These are phyloP conservation scores for Lepas anatifera DNA, from an alignment of 2,888 invertebrate species.

Conservation along the genomic window DNA sequence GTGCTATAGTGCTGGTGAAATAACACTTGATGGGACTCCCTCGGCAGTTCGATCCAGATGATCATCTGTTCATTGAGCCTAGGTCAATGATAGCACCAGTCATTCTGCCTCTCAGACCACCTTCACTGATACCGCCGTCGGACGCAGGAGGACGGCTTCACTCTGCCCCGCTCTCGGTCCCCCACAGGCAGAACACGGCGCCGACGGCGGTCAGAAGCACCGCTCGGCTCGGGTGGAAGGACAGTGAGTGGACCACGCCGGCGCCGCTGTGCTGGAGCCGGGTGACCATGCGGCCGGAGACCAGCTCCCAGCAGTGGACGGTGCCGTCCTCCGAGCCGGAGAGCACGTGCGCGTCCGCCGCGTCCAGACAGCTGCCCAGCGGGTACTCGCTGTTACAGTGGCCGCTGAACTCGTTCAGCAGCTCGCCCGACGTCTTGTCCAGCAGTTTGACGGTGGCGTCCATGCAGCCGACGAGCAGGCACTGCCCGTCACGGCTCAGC, in stretches of 20 bases:
- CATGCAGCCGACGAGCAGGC: conserved; percentile 69
- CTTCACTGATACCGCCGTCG: too few relatives aligned
- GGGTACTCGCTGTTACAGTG: conserved; percentile 70
- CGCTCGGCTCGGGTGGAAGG: conserved; percentile 64
- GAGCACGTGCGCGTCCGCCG: conserved; percentile 70
- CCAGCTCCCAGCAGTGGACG: conserved; percentile 79
- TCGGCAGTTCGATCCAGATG: too few relatives aligned
- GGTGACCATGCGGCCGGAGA: conserved; percentile 49
- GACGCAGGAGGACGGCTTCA: too few relatives aligned
- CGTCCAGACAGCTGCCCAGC: conserved; percentile 73
- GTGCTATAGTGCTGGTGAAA: too few relatives aligned
- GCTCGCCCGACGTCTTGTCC: conserved; percentile 73
- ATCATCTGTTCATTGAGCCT: too few relatives aligned
- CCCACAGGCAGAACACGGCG: conserved; percentile 57
- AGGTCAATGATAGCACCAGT: too few relatives aligned
- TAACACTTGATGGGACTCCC: too few relatives aligned
- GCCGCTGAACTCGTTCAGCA: conserved; percentile 61
- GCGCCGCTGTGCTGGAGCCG: conserved; percentile 37
- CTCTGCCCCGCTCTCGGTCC: conserved; percentile 17
- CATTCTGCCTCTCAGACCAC: too few relatives aligned
- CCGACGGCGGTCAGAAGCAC: conserved; percentile 60
- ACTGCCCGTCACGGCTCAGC: conserved; percentile 86
- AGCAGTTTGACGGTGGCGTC: conserved; percentile 71
- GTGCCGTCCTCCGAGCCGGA: conserved; percentile 82
- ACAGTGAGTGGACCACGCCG: conserved; percentile 61